phyloP scores from a whole-genome alignment of 2,797 vertebrate genomes.

The Liparis tanakae region DNA sequence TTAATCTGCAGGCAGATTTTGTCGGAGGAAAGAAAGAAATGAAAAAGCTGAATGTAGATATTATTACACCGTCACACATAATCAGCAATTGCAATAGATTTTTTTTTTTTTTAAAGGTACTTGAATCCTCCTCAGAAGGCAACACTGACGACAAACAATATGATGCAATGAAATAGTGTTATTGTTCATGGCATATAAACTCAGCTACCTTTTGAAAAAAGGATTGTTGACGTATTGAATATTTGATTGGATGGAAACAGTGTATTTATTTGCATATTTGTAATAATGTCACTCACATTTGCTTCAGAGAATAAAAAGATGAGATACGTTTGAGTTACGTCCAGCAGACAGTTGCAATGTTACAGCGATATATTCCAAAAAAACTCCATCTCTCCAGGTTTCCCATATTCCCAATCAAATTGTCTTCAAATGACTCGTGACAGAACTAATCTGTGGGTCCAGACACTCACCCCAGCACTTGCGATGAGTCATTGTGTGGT shows the following conservation, averaged over 20 bases:
- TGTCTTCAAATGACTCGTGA: conserved; percentile 28
- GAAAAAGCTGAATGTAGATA: not conserved
- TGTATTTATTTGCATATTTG: conserved; percentile 2
- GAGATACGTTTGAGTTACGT: not conserved
- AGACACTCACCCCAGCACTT: conserved; percentile 19
- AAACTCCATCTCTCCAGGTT: conserved; percentile 5
- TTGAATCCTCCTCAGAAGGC: conserved; percentile 1
- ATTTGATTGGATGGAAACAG: not conserved
- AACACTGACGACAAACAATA: too few relatives aligned
- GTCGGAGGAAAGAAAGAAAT: not conserved
- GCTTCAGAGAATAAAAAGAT: not conserved
- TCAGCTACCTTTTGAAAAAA: not conserved
- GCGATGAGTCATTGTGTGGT: conserved; percentile 55
- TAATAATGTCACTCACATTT: not conserved
- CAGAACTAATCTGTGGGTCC: conserved; percentile 37
- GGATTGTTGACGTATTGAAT: not conserved
- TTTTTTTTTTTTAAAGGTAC: not conserved
- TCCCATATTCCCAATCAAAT: conserved; percentile 43
- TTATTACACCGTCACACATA: conserved; percentile 2
- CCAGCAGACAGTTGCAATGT: conserved; percentile 9
- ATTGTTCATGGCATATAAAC: conserved; percentile 2
- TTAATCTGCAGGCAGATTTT: not conserved
- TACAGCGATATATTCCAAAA: conserved; percentile 14
- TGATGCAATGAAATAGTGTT: not conserved
- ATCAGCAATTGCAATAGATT: not conserved